These are phyloP conservation scores for Lasioglossum oenotherae DNA, from an alignment of 2,888 invertebrate species.

Conservation along the genomic window DNA sequence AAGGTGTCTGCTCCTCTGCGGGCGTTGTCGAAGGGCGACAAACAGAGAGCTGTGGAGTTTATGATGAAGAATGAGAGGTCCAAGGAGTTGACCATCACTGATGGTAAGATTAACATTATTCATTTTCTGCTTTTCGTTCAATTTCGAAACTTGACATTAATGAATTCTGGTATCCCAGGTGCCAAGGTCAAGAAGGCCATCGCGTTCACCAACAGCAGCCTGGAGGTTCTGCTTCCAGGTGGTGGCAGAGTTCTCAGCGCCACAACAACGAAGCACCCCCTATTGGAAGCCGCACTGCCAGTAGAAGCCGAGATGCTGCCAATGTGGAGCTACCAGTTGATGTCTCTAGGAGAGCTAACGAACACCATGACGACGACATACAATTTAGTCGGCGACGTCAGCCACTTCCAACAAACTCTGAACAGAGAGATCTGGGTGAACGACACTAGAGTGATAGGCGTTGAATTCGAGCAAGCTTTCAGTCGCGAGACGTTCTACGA, in stretches of 20 bases:
- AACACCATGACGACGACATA: conserved; percentile 93
- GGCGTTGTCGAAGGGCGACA: conserved; percentile 85
- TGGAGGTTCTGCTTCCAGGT: conserved; percentile 91
- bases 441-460: conserved; percentile 93
- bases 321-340: conserved; percentile 94
- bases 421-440: conserved; percentile 95
- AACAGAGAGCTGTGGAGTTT: conserved; percentile 86
- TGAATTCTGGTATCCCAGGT: conserved; percentile 53
- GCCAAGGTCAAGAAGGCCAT: conserved; percentile 90
- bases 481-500: conserved; percentile 96
- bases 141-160: background rate
- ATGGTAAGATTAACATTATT: conserved; percentile 84
- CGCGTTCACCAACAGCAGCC: conserved; percentile 91
- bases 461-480: conserved; percentile 96
- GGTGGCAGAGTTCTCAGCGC: conserved; percentile 91
- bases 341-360: conserved; percentile 91
- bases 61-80: conserved; percentile 88
- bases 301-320: conserved; percentile 96
- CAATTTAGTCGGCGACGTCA: conserved; percentile 93
- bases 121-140: background rate
- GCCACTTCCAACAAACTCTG: conserved; percentile 93
- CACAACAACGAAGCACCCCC: conserved; percentile 92
- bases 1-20: conserved; percentile 88
- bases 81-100: conserved; percentile 89
- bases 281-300: conserved; percentile 92